phyloP scores from a whole-genome alignment of 2,888 invertebrate species.

The Stenodera caucasica region DNA sequence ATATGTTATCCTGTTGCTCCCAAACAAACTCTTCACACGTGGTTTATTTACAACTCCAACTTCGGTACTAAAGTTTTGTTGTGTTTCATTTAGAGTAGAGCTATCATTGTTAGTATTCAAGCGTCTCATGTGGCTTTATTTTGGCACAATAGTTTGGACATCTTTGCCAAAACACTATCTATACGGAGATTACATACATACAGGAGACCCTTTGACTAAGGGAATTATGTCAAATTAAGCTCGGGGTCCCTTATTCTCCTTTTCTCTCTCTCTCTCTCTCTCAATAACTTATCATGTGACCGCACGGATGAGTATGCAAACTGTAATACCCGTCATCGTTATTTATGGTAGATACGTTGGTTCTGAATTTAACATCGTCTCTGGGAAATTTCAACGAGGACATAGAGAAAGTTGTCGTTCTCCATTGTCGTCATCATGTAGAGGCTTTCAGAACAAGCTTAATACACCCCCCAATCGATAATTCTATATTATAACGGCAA shows the following conservation, averaged over 20 bases:
- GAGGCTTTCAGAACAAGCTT: slow-evolving; percentile 7
- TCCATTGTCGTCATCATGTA: background rate
- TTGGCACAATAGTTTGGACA: slow-evolving; percentile 25
- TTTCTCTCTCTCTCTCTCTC: too few relatives aligned
- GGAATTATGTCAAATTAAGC: slow-evolving; percentile 30
- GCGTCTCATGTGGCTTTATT: slow-evolving; percentile 15
- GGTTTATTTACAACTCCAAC: background rate
- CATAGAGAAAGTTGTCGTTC: background rate
- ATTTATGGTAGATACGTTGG: slow-evolving; percentile 16
- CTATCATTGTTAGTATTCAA: slow-evolving; percentile 20
- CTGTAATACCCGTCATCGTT: slow-evolving; percentile 10
- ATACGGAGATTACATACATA: slow-evolving; percentile 19
- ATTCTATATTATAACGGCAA: slow-evolving; percentile 24
- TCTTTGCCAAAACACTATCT: slow-evolving; percentile 30
- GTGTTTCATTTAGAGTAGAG: background rate
- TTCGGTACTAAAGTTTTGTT: background rate
- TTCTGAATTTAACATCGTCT: slow-evolving; percentile 10
- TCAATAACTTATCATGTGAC: slow-evolving; percentile 24
- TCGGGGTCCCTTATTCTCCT: too few relatives aligned
- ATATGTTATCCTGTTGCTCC: background rate
- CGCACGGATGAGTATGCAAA: slow-evolving; percentile 25
- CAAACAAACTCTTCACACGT: background rate
- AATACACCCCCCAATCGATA: slow-evolving; percentile 9
- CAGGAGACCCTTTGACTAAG: slow-evolving; percentile 15
- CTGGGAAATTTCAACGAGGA: background rate